Conservation (phyloP, 2,113 vertebrate genomes). For the Archilochus colubris region DNA sequence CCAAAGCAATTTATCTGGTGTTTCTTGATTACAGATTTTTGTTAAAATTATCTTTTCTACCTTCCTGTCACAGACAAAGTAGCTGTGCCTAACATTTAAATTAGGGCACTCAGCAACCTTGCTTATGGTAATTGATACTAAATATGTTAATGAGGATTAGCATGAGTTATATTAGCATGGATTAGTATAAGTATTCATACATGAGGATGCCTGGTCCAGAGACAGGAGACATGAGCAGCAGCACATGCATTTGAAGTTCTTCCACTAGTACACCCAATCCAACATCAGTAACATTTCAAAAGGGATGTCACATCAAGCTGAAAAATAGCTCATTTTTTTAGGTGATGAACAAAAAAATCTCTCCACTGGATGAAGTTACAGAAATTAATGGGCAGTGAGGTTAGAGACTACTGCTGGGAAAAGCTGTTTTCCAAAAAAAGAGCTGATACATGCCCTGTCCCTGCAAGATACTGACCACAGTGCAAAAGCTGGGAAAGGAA, state of each 20-base stretch:
- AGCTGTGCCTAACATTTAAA: not conserved
- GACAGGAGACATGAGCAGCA: not conserved
- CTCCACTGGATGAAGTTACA: not conserved
- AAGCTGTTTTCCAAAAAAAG: not conserved
- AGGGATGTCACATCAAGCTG: not conserved
- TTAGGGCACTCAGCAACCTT: not conserved
- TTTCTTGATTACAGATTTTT: not conserved
- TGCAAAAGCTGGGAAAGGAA: not conserved
- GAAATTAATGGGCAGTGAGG: not conserved
- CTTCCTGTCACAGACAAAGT: not conserved
- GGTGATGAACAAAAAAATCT: not conserved
- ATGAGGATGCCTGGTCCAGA: not conserved
- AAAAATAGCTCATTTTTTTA: not conserved
- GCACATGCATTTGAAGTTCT: not conserved
- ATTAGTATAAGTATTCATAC: constrained; percentile 42
- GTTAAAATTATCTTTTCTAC: not conserved
- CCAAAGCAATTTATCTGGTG: not conserved
- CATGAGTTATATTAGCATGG: not conserved
- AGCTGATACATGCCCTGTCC: not conserved
- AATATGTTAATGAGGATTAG: not conserved
- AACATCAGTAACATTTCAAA: not conserved
- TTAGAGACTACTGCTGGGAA: not conserved
- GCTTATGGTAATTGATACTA: constrained; percentile 41
- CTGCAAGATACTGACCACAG: not conserved
- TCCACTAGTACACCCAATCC: not conserved